Evolutionary conservation across 2,113 vertebrate genomes (phyloP), one percentile per base, ranked within the genome.

Genomic region (Heteronetta atricapilla): DNA sequence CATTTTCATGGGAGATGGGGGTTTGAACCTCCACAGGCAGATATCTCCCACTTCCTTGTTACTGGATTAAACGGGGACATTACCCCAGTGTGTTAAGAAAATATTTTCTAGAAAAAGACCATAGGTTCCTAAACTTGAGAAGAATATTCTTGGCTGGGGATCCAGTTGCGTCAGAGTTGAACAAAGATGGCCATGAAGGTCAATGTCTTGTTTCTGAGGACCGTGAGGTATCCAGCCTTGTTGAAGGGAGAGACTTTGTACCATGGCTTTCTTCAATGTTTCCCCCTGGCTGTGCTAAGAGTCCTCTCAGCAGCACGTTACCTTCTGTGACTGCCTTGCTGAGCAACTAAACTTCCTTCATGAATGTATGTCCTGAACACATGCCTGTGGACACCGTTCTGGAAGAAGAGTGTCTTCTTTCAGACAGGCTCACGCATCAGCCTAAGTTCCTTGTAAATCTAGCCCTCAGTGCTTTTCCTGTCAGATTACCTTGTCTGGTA

Each of bases 301-400:
- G 53, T 33, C 38, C 53, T 20, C 26, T 56, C 50, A 40, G 58
- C 29, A 50, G 26, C 16, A 6, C 0, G 1, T 16, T 77, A 50
- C 25, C 42, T 50, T 53, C 59, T 56, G 63, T n/a, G 79, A n/a
- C 25, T 31, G 14, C 16, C 73, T 21, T 77, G 22, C 46, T 64
- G 58, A 33, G 62, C 33, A 68, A n/a, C 5, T 38, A 40, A 20
- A 14, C 50, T 36, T 76, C 8, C 52, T 36, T 58, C 10, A 3
- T 0, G 21, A 34, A 3, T 0, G 0, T 8, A 5, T 13, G 52
- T 26, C 44, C 67, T 40, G 34, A 26, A 14, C 20, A 5, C 19
- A 5, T 31, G 53, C 14, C 20, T 40, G 70, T 33, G 20, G 52
- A 13, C 21, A 7, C 29, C 14, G 2, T 25, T 8, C 83, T 18